Evolutionary conservation across 2,113 vertebrate species (phyloP).

Genomic region (Balaenoptera acutorostrata): DNA sequence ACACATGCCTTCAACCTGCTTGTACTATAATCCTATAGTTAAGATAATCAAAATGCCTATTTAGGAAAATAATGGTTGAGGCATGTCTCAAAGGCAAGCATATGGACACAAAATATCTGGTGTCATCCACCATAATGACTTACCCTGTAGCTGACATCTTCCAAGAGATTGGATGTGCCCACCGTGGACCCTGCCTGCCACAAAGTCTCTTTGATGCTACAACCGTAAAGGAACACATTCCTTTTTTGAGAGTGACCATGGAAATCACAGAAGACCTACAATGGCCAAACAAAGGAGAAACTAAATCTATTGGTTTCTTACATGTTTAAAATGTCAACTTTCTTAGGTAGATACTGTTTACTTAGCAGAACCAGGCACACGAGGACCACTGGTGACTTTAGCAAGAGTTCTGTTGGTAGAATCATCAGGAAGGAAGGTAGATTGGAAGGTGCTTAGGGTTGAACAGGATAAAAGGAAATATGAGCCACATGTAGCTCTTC

Average conservation of each 20-base stretch:
- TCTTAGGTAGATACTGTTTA: neutral
- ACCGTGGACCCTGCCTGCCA: conserved; percentile 87
- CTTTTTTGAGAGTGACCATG: conserved; percentile 95
- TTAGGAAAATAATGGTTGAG: neutral
- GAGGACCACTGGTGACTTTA: accelerated
- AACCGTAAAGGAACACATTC: conserved; percentile 94
- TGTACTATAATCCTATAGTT: neutral
- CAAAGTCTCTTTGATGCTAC: conserved; percentile 92
- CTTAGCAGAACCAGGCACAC: neutral
- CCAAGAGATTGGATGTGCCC: conserved; percentile 79
- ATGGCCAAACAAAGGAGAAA: neutral
- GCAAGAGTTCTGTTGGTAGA: neutral
- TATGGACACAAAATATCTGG: neutral
- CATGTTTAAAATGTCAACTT: neutral
- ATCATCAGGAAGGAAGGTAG: neutral
- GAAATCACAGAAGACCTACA: conserved; percentile 95
- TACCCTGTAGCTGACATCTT: conserved; percentile 92
- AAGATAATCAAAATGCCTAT: neutral
- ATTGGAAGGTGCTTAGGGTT: neutral
- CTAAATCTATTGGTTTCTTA: neutral
- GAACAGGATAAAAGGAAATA: neutral
- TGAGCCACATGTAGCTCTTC: neutral
- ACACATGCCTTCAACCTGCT: neutral
- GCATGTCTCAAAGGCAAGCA: neutral
- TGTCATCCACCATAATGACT: neutral